Conservation (phyloP, 2,797 vertebrate species). For the Anolis apletophallus region DNA sequence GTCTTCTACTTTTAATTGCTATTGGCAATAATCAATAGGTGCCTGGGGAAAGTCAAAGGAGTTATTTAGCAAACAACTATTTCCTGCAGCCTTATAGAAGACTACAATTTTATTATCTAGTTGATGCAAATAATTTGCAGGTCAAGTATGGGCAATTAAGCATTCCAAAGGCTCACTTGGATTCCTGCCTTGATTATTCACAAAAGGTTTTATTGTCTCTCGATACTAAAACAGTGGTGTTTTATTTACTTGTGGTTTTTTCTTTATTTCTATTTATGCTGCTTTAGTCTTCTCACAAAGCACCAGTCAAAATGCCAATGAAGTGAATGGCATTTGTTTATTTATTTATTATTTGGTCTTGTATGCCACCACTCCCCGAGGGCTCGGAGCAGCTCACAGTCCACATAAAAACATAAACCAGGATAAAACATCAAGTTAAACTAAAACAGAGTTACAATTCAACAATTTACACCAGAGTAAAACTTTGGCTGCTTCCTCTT, state of each 20-base stretch:
- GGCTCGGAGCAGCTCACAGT: no score
- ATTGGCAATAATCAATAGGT: conserved; percentile 83
- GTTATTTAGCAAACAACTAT: conserved; percentile 76
- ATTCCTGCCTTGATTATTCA: conserved; percentile 53
- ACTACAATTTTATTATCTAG: conserved; percentile 71
- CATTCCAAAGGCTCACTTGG: conserved; percentile 64
- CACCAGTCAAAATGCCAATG: background rate
- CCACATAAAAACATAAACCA: no score
- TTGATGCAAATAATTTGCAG: conserved; percentile 67
- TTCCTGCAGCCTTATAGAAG: conserved; percentile 73
- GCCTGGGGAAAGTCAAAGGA: conserved; percentile 77
- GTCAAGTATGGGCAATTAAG: conserved; percentile 61
- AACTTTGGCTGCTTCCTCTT: background rate
- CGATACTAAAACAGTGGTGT: conserved; percentile 42
- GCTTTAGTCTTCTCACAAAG: background rate
- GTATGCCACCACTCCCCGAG: no score
- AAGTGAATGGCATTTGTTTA: background rate
- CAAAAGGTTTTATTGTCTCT: background rate
- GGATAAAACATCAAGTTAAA: no score
- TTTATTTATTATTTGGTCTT: no score
- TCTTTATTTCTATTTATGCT: conserved; percentile 2
- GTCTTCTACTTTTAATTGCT: conserved; percentile 84
- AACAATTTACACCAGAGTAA: background rate
- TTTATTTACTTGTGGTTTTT: conserved; percentile 33
- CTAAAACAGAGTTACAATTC: no score